These are phyloP conservation scores for Parotia lawesii DNA, from an alignment of 2,113 vertebrate species.

Conservation along the genomic window DNA sequence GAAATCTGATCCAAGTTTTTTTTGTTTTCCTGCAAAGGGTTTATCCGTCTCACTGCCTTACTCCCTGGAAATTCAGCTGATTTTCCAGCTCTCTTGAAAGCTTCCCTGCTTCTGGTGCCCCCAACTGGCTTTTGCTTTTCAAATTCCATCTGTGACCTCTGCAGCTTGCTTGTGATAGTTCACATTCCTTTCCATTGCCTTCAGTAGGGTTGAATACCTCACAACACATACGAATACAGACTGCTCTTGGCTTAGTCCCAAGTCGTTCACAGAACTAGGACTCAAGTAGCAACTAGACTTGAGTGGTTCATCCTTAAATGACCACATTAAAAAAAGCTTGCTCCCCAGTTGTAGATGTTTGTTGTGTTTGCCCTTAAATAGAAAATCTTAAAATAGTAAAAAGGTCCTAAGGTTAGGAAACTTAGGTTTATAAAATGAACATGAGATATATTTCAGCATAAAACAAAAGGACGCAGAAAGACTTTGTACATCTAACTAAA, in stretches of 20 bases:
- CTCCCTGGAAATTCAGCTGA: neutral
- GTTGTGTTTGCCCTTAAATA: neutral
- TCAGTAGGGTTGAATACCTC: neutral
- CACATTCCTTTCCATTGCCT: neutral
- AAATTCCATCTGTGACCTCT: constrained; percentile 17
- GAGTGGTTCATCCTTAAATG: neutral
- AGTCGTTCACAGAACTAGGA: neutral
- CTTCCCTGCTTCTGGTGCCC: constrained; percentile 11
- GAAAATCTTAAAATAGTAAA: neutral
- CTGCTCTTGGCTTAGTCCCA: neutral
- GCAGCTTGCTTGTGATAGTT: neutral
- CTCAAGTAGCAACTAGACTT: neutral
- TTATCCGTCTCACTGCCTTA: neutral
- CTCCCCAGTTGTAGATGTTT: neutral
- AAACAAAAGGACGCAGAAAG: neutral
- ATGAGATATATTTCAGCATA: neutral
- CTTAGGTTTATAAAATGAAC: neutral
- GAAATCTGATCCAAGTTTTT: neutral
- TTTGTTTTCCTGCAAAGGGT: neutral
- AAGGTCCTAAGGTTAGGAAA: neutral
- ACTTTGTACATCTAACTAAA: neutral
- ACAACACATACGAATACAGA: neutral
- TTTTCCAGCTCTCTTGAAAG: neutral
- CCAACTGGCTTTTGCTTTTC: neutral
- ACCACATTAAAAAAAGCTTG: neutral